Conservation (phyloP, 2,888 invertebrate species). For the Protula sp. region DNA sequence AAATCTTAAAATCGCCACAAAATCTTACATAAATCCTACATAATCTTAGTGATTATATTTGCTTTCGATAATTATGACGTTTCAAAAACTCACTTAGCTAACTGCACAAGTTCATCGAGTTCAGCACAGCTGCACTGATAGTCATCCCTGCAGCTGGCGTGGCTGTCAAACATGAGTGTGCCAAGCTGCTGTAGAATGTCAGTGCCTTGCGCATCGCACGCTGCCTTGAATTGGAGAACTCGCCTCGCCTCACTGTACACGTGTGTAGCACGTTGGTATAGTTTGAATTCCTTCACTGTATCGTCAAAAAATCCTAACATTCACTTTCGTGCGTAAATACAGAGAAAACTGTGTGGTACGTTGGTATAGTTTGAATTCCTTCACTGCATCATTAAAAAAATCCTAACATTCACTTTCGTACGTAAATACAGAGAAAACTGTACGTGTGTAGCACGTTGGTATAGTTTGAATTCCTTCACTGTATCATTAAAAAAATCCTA, state of each 20-base stretch:
- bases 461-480: constrained; percentile 63
- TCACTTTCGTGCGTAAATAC: too few relatives aligned
- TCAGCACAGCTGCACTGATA: constrained; percentile 92
- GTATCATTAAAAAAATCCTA: constrained; percentile 31
- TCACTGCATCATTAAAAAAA: constrained; percentile 51
- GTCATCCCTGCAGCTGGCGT: constrained; percentile 72
- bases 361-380: constrained; percentile 66
- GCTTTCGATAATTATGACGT: too few relatives aligned
- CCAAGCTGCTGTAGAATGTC: constrained; percentile 61
- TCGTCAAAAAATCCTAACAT: too few relatives aligned
- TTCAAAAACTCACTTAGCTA: too few relatives aligned
- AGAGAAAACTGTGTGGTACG: too few relatives aligned
- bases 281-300: constrained; percentile 60
- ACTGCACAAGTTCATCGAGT: constrained; percentile 73
- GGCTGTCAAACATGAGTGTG: constrained; percentile 80
- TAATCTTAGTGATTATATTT: too few relatives aligned
- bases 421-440: too few relatives aligned
- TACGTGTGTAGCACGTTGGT: constrained; percentile 84
- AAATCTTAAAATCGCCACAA: too few relatives aligned
- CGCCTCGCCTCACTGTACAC: constrained; percentile 77
- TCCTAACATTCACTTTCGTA: too few relatives aligned
- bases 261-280: constrained; percentile 81
- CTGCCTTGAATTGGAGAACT: constrained; percentile 70
- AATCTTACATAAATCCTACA: too few relatives aligned
- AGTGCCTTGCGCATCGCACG: constrained; percentile 56